Evolutionary conservation across 2,888 invertebrate genomes (phyloP).

Genomic region (Andrena camellia): DNA sequence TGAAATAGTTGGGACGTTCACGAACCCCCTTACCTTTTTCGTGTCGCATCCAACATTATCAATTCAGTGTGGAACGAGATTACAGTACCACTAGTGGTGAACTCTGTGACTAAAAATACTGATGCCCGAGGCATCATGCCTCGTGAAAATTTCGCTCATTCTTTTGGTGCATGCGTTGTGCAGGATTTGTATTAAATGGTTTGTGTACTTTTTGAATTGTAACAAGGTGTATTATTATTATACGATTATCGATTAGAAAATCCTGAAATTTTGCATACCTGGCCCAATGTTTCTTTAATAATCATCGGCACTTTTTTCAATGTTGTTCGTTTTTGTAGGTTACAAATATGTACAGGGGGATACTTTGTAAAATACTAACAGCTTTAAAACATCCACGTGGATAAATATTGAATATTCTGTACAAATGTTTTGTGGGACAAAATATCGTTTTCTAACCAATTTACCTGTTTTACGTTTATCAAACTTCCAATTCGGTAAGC

Average conservation of each 20-base stretch:
- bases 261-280: neutral
- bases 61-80: too few relatives aligned
- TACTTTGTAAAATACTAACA: too few relatives aligned
- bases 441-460: neutral
- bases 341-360: neutral
- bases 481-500: constrained; percentile 17
- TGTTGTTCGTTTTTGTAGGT: constrained; percentile 32
- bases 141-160: too few relatives aligned
- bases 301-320: neutral
- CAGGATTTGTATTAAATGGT: too few relatives aligned
- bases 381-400: neutral
- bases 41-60: too few relatives aligned
- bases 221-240: neutral
- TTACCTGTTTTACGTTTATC: neutral
- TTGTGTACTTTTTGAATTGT: too few relatives aligned
- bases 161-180: too few relatives aligned
- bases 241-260: neutral
- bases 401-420: neutral
- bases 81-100: too few relatives aligned
- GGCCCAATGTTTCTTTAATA: neutral
- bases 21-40: too few relatives aligned
- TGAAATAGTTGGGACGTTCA: too few relatives aligned
- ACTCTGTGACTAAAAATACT: too few relatives aligned
- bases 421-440: constrained; percentile 11
- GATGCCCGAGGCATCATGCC: too few relatives aligned